These are phyloP conservation scores for Bambusicola thoracicus DNA, from an alignment of 2,113 vertebrate genomes.

Conservation along the genomic window DNA sequence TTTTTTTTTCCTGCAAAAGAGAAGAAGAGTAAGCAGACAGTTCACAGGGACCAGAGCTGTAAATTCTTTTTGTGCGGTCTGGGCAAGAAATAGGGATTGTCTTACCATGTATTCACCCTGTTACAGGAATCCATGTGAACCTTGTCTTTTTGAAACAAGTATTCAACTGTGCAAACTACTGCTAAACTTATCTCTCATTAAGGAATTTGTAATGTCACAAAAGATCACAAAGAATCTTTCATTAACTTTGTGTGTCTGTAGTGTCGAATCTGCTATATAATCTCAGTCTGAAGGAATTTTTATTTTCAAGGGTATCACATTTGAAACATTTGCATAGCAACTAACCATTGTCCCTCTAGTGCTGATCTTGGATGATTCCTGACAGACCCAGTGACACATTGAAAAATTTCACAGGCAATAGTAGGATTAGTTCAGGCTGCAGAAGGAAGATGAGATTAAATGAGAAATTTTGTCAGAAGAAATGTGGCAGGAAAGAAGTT, in stretches of 20 bases:
- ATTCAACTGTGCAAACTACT: background rate
- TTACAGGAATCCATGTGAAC: background rate
- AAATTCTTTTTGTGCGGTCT: background rate
- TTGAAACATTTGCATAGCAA: background rate
- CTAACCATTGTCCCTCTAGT: background rate
- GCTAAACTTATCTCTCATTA: background rate
- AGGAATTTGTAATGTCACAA: background rate
- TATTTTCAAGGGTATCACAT: background rate
- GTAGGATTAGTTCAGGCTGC: constrained; percentile 48
- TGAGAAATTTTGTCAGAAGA: constrained; percentile 46
- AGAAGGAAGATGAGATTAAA: constrained; percentile 43
- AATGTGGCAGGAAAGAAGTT: constrained; percentile 36
- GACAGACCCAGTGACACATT: background rate
- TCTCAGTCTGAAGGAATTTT: background rate
- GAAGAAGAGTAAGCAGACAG: background rate
- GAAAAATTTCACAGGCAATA: constrained; percentile 11
- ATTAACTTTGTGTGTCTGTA: background rate
- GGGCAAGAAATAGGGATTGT: background rate
- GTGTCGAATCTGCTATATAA: background rate
- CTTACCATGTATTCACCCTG: background rate
- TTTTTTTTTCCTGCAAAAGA: background rate
- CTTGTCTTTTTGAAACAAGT: background rate
- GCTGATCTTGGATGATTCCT: background rate
- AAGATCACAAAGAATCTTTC: background rate
- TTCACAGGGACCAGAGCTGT: background rate